phyloP scores from a whole-genome alignment of 2,113 vertebrate genomes.

The Oriolus oriolus region DNA sequence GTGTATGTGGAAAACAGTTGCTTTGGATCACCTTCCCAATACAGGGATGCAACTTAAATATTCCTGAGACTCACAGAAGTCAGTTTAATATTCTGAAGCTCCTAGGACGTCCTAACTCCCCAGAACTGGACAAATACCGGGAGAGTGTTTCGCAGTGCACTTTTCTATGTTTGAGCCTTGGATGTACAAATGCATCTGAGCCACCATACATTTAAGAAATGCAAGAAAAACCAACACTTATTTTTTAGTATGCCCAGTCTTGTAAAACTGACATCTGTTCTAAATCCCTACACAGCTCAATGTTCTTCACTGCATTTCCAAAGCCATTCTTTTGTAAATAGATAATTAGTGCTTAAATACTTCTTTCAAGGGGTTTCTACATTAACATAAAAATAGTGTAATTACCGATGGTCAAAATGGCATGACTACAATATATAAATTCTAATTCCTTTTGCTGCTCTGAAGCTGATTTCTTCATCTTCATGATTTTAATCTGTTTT shows the following conservation, averaged over 20 bases:
- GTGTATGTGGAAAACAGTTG: neutral
- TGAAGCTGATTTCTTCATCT: slow-evolving; percentile 29
- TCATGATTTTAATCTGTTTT: slow-evolving; percentile 9
- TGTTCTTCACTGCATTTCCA: slow-evolving; percentile 47
- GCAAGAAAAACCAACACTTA: neutral
- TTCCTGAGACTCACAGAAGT: neutral
- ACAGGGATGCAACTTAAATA: neutral
- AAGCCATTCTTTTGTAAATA: slow-evolving; percentile 64
- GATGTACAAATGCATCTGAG: neutral
- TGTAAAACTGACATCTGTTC: slow-evolving; percentile 59
- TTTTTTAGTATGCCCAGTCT: neutral
- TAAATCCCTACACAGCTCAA: slow-evolving; percentile 15
- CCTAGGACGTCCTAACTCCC: neutral
- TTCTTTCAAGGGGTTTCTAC: slow-evolving; percentile 60
- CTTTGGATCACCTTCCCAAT: neutral
- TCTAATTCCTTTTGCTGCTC: slow-evolving; percentile 42
- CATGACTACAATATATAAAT: slow-evolving; percentile 52
- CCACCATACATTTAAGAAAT: neutral
- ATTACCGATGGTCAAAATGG: slow-evolving; percentile 53
- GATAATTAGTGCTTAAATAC: slow-evolving; percentile 65
- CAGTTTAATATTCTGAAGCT: neutral
- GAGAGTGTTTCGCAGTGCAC: neutral
- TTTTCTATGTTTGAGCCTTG: neutral
- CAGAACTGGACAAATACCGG: neutral
- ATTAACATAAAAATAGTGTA: slow-evolving; percentile 64